Evolutionary conservation across 2,113 vertebrate species (phyloP).

Genomic region (Microtus richardsoni): DNA sequence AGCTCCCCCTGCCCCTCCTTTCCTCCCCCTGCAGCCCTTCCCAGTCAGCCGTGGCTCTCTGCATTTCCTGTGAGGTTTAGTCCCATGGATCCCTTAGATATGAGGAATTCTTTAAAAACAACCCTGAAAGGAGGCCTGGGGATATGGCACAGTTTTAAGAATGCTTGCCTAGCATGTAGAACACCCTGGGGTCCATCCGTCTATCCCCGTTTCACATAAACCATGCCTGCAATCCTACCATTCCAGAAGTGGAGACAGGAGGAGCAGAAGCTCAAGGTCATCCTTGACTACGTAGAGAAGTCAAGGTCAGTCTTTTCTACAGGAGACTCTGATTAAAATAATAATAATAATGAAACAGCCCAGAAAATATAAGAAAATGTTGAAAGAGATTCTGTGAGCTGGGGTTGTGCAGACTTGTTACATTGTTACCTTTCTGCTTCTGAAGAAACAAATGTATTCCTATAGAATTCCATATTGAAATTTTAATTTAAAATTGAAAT

Average conservation of each 20-base stretch:
- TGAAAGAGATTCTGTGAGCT: background rate
- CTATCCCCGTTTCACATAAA: background rate
- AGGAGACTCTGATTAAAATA: background rate
- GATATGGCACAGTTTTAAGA: background rate
- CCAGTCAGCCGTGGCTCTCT: background rate
- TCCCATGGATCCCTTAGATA: background rate
- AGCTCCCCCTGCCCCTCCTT: background rate
- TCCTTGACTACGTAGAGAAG: background rate
- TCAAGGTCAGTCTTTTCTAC: background rate
- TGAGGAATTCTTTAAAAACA: background rate
- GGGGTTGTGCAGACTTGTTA: background rate
- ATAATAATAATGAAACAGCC: background rate
- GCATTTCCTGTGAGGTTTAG: background rate
- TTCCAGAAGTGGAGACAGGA: background rate
- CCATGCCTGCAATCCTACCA: background rate
- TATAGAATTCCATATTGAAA: background rate
- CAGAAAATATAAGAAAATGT: background rate
- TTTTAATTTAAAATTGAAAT: slow-evolving; percentile 32
- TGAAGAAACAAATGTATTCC: background rate
- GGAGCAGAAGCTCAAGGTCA: background rate
- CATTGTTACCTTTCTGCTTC: background rate
- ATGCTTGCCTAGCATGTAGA: background rate
- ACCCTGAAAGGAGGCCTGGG: background rate
- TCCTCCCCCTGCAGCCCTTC: background rate
- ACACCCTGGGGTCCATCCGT: background rate